These are phyloP conservation scores for Macrotus californicus DNA, from an alignment of 2,113 vertebrate genomes.

Conservation along the genomic window DNA sequence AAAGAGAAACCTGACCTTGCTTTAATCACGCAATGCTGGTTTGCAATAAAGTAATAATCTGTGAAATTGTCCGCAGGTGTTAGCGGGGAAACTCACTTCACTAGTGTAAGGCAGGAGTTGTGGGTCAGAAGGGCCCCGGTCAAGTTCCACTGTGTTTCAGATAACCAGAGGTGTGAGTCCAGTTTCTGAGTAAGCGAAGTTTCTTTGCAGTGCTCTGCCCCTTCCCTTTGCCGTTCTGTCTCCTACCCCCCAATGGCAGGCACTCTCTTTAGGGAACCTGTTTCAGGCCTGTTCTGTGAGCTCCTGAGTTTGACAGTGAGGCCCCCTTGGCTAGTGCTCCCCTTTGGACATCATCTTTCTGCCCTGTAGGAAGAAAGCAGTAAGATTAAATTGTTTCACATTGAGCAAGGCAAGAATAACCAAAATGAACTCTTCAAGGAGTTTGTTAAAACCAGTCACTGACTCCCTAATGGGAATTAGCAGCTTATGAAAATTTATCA, in stretches of 20 bases:
- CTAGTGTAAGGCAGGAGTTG: background rate
- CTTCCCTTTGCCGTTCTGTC: background rate
- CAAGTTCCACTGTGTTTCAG: conserved; percentile 10
- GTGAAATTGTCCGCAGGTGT: conserved; percentile 14
- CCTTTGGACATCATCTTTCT: conserved; percentile 1
- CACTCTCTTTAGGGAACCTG: background rate
- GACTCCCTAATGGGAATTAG: background rate
- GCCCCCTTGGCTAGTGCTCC: background rate
- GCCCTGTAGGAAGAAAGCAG: background rate
- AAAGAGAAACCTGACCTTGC: background rate
- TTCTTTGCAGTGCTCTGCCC: background rate
- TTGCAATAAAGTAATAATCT: conserved; percentile 20
- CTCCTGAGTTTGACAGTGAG: background rate
- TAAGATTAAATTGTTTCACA: conserved; percentile 36
- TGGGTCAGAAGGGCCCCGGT: background rate
- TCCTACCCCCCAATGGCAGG: background rate
- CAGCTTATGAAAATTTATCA: conserved; percentile 39
- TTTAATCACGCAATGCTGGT: background rate
- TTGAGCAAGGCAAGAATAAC: background rate
- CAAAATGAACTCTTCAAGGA: conserved; percentile 55
- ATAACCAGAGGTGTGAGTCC: background rate
- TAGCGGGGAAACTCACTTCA: background rate
- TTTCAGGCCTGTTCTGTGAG: background rate
- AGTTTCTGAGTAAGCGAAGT: background rate
- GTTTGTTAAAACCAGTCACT: conserved; percentile 52